These are phyloP conservation scores for Tholera decimalis DNA, from an alignment of 2,888 invertebrate genomes.

Conservation along the genomic window DNA sequence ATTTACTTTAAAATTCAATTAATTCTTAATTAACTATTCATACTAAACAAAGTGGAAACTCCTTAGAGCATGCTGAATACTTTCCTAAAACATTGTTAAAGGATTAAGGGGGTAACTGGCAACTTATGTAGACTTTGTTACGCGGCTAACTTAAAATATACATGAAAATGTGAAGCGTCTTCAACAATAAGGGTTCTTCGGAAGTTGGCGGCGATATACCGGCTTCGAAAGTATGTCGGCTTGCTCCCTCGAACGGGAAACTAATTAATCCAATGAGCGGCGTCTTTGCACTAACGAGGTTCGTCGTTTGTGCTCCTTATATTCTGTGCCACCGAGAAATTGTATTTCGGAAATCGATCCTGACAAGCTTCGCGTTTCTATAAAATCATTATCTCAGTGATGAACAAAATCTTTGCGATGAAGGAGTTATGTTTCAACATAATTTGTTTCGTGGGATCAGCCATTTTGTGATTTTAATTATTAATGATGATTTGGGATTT, in stretches of 20 bases:
- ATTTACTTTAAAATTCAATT: conserved; percentile 73
- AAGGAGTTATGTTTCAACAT: conserved; percentile 51
- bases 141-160: conserved; percentile 81
- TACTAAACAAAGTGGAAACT: conserved; percentile 76
- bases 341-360: conserved; percentile 80
- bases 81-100: conserved; percentile 82
- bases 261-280: conserved; percentile 90
- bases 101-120: conserved; percentile 78
- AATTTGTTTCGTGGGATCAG: conserved; percentile 46
- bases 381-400: conserved; percentile 60
- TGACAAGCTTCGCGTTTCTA: conserved; percentile 65
- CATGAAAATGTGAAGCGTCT: conserved; percentile 80
- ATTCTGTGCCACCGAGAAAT: conserved; percentile 79
- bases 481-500: conserved; percentile 54
- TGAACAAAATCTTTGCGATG: conserved; percentile 48
- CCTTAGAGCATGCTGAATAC: conserved; percentile 77
- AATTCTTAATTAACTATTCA: conserved; percentile 83
- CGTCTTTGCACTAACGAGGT: conserved; percentile 87
- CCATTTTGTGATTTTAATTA: conserved; percentile 55
- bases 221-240: conserved; percentile 80
- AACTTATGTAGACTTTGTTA: conserved; percentile 73
- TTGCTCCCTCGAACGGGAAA: conserved; percentile 80
- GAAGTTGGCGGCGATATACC: conserved; percentile 69
- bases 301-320: conserved; percentile 84
- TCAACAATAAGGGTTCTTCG: conserved; percentile 77